Evolutionary conservation across 2,888 invertebrate species (phyloP), one percentile per base, ranked within the genome.

Genomic region (Nomada hirtipes): DNA sequence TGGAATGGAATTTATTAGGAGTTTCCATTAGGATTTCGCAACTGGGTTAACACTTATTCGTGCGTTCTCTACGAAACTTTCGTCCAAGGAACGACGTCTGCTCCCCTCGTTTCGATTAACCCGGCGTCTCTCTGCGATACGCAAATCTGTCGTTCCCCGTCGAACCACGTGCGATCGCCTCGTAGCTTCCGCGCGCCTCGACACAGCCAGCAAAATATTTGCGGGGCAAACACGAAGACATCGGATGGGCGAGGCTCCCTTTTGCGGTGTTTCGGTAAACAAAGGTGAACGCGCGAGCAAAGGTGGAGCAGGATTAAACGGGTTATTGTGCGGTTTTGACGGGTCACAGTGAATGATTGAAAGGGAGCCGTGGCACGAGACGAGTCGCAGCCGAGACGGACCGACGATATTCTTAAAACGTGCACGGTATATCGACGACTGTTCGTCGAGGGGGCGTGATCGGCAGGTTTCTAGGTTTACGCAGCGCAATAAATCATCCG

Each of bases 391-490:
- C 18, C 55, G n/a, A 11, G 75, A 29, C 65, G 13, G 52, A 64
- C 23, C n/a, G 63, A 47, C 9, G 61, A 36, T 74, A 70, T 65
- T 50, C 60, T 74, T 11, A 60, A 67, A 75, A 65, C 64, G 72
- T 23, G 59, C 55, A 26, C 67, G 83, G 85, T 83, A 80, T 83
- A 61, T 74, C 60, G 73, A 50, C 74, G 85, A 75, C 76, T 77
- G 76, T 71, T 82, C 68, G 80, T 63, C 76, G 76, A 64, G 72
- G 84, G 88, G 90, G 87, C 86, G 89, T 88, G 89, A 91, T 90
- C 86, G 87, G 81, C 90, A 89, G 91, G 89, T 92, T 88, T 89
- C 89, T 74, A 87, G 90, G 88, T 89, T 90, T 90, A 89, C 89
- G 88, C 88, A 79, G 85, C 69, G 82, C 79, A 81, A 90, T 92